Evolutionary conservation across 1,140 invertebrate species (phyloP).

Genomic region (Pantala flavescens): DNA sequence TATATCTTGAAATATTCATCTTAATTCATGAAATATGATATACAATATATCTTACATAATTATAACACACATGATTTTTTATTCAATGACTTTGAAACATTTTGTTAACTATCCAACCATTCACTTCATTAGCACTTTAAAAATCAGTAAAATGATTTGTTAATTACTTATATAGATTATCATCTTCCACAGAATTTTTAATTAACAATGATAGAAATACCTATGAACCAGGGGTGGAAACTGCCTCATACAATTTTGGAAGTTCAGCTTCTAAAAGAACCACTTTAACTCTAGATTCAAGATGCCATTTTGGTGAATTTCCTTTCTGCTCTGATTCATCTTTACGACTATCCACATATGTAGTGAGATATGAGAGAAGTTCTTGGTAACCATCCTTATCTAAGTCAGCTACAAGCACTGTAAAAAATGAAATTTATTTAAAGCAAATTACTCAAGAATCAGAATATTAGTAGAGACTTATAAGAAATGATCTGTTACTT

Average conservation of each 20-base stretch:
- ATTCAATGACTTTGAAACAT: too few relatives aligned
- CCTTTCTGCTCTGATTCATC: constrained; percentile 25
- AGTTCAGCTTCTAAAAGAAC: constrained; percentile 55
- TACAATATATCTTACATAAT: too few relatives aligned
- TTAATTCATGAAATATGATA: too few relatives aligned
- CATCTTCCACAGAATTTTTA: too few relatives aligned
- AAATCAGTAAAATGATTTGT: too few relatives aligned
- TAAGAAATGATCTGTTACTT: too few relatives aligned
- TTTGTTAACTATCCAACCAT: too few relatives aligned
- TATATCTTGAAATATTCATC: too few relatives aligned
- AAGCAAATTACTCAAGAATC: not conserved
- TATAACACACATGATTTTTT: too few relatives aligned
- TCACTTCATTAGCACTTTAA: too few relatives aligned
- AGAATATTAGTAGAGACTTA: too few relatives aligned
- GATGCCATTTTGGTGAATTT: constrained; percentile 34
- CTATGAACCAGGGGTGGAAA: not conserved
- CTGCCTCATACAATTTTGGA: constrained; percentile 44
- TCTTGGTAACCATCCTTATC: constrained; percentile 60
- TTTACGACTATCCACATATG: constrained; percentile 41
- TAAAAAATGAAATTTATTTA: constrained; percentile 28
- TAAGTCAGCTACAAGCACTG: constrained; percentile 56
- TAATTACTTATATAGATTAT: too few relatives aligned
- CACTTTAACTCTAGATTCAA: constrained; percentile 50
- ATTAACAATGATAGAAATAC: not conserved
- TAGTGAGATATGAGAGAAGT: constrained; percentile 59